These are phyloP conservation scores for Sinotaia quadrata DNA, from an alignment of 2,888 invertebrate genomes.

Conservation along the genomic window DNA sequence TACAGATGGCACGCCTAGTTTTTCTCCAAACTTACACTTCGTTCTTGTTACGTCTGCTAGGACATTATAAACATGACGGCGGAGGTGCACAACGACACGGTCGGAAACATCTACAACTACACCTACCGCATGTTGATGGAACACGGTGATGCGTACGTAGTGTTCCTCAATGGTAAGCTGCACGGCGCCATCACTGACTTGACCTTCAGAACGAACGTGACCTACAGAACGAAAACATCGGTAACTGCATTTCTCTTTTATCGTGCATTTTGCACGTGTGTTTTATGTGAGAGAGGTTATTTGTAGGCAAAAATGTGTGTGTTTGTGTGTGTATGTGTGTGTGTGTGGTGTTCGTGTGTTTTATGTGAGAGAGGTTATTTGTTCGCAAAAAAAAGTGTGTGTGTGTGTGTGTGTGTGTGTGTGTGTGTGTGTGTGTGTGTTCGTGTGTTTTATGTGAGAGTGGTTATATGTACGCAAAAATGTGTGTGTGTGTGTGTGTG, in stretches of 20 bases:
- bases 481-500: too few relatives aligned
- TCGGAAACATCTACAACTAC: background rate
- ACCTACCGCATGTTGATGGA: slow-evolving; percentile 20
- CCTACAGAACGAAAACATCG: background rate
- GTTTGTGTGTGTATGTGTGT: background rate
- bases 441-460: too few relatives aligned
- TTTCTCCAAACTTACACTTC: too few relatives aligned
- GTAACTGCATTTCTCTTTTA: too few relatives aligned
- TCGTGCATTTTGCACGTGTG: too few relatives aligned
- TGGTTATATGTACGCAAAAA: too few relatives aligned
- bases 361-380: too few relatives aligned
- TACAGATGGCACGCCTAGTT: too few relatives aligned
- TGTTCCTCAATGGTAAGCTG: slow-evolving; percentile 9
- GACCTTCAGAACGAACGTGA: background rate
- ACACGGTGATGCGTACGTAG: background rate
- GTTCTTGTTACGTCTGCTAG: slow-evolving; percentile 2
- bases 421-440: too few relatives aligned
- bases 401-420: too few relatives aligned
- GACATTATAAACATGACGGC: slow-evolving; percentile 14
- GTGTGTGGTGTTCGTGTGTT: too few relatives aligned
- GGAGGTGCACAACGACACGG: slow-evolving; percentile 7
- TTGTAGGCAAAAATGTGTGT: background rate
- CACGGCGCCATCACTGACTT: slow-evolving; percentile 10
- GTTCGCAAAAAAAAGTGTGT: too few relatives aligned
- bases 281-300: background rate